A percentile compares a stretch with the other conserved stretches of the same genome.
Conservation (phyloP, 1,140 invertebrate species). For the Drosophila paulistorum region DNA sequence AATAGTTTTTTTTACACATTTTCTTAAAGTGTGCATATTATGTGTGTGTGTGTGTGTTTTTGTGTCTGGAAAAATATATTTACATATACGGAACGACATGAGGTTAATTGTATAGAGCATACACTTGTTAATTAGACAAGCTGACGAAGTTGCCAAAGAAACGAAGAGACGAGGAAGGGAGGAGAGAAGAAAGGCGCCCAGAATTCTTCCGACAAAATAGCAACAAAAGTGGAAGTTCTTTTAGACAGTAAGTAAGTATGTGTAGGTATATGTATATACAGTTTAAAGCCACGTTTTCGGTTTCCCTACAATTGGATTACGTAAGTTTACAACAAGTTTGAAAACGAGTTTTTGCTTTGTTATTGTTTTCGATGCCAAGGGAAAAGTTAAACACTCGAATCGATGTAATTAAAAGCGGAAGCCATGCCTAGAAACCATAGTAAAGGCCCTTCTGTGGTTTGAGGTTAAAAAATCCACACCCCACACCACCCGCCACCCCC, state of each 20-base stretch:
- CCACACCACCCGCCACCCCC: no score
- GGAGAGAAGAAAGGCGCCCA: not conserved
- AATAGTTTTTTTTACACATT: not conserved
- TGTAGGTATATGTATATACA: slow-evolving; percentile 19
- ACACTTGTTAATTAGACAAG: slow-evolving; percentile 70
- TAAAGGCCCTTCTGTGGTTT: slow-evolving; percentile 21
- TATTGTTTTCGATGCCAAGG: slow-evolving; percentile 65
- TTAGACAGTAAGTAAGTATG: not conserved
- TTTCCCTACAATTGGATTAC: slow-evolving; percentile 56
- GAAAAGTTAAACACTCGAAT: slow-evolving; percentile 39
- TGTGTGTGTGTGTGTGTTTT: not conserved
- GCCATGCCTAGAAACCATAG: slow-evolving; percentile 54
- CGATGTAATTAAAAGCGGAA: slow-evolving; percentile 66
- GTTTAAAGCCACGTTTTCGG: slow-evolving; percentile 53
- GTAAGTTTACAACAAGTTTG: slow-evolving; percentile 46
- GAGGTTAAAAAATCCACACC: slow-evolving; percentile 9
- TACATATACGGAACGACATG: slow-evolving; percentile 58
- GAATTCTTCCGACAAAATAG: slow-evolving; percentile 2
- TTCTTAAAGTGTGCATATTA: slow-evolving; percentile 13
- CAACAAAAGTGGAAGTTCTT: slow-evolving; percentile 18
- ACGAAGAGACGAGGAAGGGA: not conserved
- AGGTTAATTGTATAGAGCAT: slow-evolving; percentile 69
- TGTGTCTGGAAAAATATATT: slow-evolving; percentile 58
- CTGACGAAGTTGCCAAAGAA: slow-evolving; percentile 33
- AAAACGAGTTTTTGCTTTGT: slow-evolving; percentile 60